These are phyloP conservation scores for Amblyornis subalaris DNA, from an alignment of 2,113 vertebrate species.

Conservation along the genomic window DNA sequence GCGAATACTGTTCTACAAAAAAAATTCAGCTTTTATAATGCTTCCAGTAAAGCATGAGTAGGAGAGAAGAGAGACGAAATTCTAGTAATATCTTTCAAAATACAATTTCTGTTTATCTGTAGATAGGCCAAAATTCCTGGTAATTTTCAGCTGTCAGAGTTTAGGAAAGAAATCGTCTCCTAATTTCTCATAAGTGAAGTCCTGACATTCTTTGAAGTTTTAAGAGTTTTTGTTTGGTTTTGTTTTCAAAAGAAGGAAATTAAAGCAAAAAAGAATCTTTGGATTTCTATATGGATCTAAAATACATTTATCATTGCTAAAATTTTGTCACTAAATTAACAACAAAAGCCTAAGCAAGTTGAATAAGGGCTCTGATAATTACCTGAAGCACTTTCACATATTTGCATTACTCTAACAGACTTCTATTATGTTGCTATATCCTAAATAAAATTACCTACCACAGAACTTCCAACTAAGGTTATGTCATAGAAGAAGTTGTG, in stretches of 20 bases:
- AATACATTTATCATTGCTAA: not conserved
- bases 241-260: not conserved
- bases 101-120: not conserved
- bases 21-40: not conserved
- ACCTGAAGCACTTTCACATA: slow-evolving; percentile 38
- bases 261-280: not conserved
- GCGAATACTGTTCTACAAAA: not conserved
- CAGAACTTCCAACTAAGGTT: slow-evolving; percentile 51
- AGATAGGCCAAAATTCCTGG: not conserved
- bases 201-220: not conserved
- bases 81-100: not conserved
- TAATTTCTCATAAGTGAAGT: not conserved
- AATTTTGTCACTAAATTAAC: not conserved
- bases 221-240: not conserved
- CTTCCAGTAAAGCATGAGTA: not conserved
- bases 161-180: not conserved
- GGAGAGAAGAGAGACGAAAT: not conserved
- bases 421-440: slow-evolving; percentile 21
- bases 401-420: not conserved
- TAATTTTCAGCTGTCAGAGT: not conserved
- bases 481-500: slow-evolving; percentile 19
- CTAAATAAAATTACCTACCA: slow-evolving; percentile 47
- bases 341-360: not conserved
- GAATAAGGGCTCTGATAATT: not conserved
- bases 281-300: not conserved